Evolutionary conservation across 1,140 invertebrate species (phyloP), one percentile per base, ranked within the genome.

Genomic region (Cyclina sinensis): DNA sequence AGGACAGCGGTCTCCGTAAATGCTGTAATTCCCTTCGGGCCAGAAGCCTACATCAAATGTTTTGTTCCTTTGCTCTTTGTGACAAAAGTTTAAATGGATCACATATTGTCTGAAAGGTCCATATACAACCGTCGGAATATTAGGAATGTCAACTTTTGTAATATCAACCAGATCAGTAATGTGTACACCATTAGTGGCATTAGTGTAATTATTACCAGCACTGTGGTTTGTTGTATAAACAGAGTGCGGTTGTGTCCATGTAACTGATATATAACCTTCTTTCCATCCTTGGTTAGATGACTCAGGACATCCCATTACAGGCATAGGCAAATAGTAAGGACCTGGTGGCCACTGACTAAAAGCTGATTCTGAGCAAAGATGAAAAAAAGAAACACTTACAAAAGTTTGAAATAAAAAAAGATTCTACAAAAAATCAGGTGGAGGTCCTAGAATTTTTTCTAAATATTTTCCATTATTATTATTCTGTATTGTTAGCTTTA

Each of bases 1-100:
- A 4, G 57, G 57, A 62, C 57, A 62, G 43, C 1, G 5, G n/a
- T 27, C 57, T 27, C 57, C 57, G n/a, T 62, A 62, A 62, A 62
- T 62, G n/a, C 57, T 62, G 57, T 62, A 62, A 27, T 62, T 62
- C 21, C 57, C 57, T 27, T 62, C 21, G 27, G 57, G 57, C 57
- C 57, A 62, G 1, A 5, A 9, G 24, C 57, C 57, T 9, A 62
- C n/a, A 62, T 62, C 57, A 27, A 27, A 5, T 27, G 57, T 27
- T 1, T 62, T 35, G 37, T 39, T 27, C 24, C 24, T 24, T 24
- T 24, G 5, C n/a, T 27, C 18, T 62, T 27, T 62, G n/a, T 24
- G n/a, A 62, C 57, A 62, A 24, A 62, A 62, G n/a, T 62, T 27
- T n/a, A 62, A 27, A 11, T 24, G 1, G n/a, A 62, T 11, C 9